Percentiles rank a stretch among this genome's conserved stretches.
Evolutionary conservation across 2,113 vertebrate species (phyloP).

Genomic region (Oncorhynchus keta): DNA sequence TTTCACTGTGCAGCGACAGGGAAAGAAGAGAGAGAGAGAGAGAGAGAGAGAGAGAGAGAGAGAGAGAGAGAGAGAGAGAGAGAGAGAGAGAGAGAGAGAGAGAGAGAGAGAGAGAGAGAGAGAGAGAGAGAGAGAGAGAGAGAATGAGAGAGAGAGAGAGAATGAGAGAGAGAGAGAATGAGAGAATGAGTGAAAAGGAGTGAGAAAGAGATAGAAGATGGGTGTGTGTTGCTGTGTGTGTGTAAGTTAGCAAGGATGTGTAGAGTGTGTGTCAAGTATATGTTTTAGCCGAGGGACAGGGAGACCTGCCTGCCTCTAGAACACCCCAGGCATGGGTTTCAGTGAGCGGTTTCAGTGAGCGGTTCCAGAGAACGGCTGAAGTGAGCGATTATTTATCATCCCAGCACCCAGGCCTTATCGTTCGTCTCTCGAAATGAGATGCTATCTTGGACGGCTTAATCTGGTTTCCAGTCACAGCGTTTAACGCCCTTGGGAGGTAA

Average conservation of each 20-base stretch:
- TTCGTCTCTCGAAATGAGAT: conserved; percentile 43
- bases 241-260: neutral
- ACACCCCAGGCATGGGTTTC: neutral
- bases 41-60: neutral
- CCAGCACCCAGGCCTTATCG: conserved; percentile 13
- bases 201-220: neutral
- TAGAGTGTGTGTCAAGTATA: neutral
- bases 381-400: conserved; percentile 29
- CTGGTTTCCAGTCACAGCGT: conserved; percentile 57
- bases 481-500: conserved; percentile 55
- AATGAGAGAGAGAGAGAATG: neutral
- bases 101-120: neutral
- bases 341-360: neutral
- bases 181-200: neutral
- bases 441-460: conserved; percentile 64
- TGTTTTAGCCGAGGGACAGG: neutral
- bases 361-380: neutral
- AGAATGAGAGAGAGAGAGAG: neutral
- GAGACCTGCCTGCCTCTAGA: neutral
- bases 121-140: neutral
- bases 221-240: neutral
- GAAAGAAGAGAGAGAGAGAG: neutral
- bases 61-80: neutral
- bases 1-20: no score
- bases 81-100: neutral